These are phyloP conservation scores for Hucho hucho DNA, from an alignment of 2,113 vertebrate genomes.

Conservation along the genomic window DNA sequence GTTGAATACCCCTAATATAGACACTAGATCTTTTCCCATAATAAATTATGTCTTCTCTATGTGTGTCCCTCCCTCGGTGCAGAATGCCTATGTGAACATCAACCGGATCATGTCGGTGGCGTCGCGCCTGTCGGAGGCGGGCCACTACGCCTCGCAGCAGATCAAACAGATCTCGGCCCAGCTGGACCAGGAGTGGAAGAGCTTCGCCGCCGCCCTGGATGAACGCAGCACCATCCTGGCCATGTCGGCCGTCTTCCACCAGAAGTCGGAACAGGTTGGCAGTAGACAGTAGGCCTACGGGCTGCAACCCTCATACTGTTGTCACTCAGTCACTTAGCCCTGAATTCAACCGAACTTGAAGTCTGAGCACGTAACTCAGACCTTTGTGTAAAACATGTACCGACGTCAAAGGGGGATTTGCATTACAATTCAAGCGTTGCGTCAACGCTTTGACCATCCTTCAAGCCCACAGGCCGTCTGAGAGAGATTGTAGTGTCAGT, in stretches of 20 bases:
- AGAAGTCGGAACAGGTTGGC: constrained; percentile 90
- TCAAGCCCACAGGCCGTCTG: not conserved
- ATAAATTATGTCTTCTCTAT: not conserved
- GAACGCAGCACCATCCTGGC: constrained; percentile 96
- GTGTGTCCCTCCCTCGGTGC: constrained; percentile 43
- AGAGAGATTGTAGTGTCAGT: not conserved
- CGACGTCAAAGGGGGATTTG: no score
- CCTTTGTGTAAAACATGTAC: no score
- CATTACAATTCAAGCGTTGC: no score
- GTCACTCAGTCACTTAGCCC: no score
- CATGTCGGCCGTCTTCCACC: constrained; percentile 98
- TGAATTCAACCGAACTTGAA: no score
- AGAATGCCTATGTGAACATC: constrained; percentile 99
- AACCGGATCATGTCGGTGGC: constrained; percentile 98
- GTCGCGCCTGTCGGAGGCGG: constrained; percentile 87
- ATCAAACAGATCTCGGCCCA: constrained; percentile 96
- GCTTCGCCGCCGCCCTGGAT: constrained; percentile 94
- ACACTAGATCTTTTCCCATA: no score
- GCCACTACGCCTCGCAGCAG: constrained; percentile 95
- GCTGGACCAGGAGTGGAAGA: constrained; percentile 97
- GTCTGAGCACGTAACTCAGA: no score
- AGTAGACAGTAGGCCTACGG: no score
- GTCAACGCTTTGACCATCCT: no score
- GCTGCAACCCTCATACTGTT: no score
- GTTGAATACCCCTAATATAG: no score